phyloP scores from a whole-genome alignment of 2,888 invertebrate genomes.

The Gryllus longicercus region DNA sequence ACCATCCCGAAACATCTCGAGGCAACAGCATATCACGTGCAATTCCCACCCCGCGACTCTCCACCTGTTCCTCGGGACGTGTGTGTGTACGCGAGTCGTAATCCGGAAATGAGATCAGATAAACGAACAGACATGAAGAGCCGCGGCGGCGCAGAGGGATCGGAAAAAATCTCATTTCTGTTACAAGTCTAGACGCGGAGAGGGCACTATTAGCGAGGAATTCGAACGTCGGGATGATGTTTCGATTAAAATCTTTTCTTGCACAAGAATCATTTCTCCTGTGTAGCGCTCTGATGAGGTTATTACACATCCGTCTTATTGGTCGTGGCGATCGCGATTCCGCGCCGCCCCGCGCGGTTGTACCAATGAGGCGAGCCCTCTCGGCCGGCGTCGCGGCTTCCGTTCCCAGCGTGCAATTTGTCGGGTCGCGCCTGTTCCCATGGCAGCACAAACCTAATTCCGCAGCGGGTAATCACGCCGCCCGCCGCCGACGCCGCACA shows the following conservation, averaged over 20 bases:
- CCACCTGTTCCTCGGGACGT: neutral
- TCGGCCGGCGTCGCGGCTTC: neutral
- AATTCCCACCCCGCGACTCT: too few species aligned
- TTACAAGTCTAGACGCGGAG: neutral
- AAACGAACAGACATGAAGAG: neutral
- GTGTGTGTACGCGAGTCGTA: neutral
- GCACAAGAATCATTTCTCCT: slow-evolving; percentile 1
- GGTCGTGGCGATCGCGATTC: neutral
- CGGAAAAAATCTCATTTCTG: slow-evolving; percentile 4
- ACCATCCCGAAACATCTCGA: too few species aligned
- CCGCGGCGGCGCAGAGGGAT: neutral
- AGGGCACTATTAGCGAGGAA: neutral
- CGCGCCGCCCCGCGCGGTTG: neutral
- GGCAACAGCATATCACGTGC: too few species aligned
- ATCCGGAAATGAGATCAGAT: slow-evolving; percentile 17
- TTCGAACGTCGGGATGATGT: neutral
- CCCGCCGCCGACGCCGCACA: too few species aligned
- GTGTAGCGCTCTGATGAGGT: neutral
- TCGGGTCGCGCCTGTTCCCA: slow-evolving; percentile 6
- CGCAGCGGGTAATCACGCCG: neutral
- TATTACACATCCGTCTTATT: slow-evolving; percentile 1
- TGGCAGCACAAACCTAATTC: neutral
- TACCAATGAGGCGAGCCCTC: too few species aligned
- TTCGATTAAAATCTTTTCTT: slow-evolving; percentile 17
- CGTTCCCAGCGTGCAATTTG: slow-evolving; percentile 10